Conservation (phyloP, 2,888 invertebrate genomes). For the Apocheima hispidaria region DNA sequence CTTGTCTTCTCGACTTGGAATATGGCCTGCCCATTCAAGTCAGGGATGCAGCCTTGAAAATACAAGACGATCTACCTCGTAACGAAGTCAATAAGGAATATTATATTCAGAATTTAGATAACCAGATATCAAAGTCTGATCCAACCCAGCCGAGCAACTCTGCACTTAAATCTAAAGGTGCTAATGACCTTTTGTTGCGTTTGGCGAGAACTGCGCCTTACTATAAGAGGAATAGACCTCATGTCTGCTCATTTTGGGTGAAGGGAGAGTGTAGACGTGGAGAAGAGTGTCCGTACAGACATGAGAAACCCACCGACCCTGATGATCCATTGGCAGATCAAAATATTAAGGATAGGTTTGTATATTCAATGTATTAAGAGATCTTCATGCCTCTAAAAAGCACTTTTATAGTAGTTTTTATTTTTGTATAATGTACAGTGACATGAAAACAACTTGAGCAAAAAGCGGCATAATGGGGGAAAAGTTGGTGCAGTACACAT, state of each 20-base stretch:
- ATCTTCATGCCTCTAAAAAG: too few species aligned
- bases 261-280: slow-evolving; percentile 98
- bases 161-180: slow-evolving; percentile 90
- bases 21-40: slow-evolving; percentile 96
- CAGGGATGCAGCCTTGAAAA: slow-evolving; percentile 95
- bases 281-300: slow-evolving; percentile 98
- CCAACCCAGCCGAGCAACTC: slow-evolving; percentile 86
- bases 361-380: too few species aligned
- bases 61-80: slow-evolving; percentile 96
- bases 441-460: too few species aligned
- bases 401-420: too few species aligned
- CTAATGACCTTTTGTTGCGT: slow-evolving; percentile 93
- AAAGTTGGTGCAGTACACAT: too few species aligned
- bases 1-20: slow-evolving; percentile 96
- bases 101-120: slow-evolving; percentile 96
- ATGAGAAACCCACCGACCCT: slow-evolving; percentile 98
- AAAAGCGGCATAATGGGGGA: too few species aligned
- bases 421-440: too few species aligned
- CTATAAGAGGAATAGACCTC: slow-evolving; percentile 97
- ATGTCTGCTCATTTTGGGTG: slow-evolving; percentile 99
- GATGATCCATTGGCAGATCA: slow-evolving; percentile 98
- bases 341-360: slow-evolving; percentile 94
- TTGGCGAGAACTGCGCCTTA: slow-evolving; percentile 97
- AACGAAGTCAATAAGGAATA: slow-evolving; percentile 98
- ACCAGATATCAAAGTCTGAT: slow-evolving; percentile 87